Percentiles rank a stretch among this genome's conserved stretches.
phyloP scores from a whole-genome alignment of 2,113 vertebrate genomes.

The Otolemur garnettii region DNA sequence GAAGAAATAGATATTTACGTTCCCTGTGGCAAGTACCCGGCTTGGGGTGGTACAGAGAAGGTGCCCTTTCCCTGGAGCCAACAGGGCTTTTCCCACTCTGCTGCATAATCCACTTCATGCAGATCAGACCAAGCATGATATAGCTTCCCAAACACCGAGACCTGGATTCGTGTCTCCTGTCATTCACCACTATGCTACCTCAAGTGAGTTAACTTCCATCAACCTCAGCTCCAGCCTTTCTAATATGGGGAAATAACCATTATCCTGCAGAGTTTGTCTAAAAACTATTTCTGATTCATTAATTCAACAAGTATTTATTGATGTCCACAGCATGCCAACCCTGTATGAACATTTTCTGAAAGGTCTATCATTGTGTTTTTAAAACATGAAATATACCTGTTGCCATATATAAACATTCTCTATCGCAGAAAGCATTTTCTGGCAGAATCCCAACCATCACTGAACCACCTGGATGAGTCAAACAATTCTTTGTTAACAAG shows the following conservation, averaged over 20 bases:
- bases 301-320: neutral
- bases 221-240: neutral
- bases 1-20: neutral
- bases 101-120: neutral
- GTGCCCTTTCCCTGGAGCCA: neutral
- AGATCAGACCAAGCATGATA: neutral
- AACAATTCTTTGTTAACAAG: slow-evolving; percentile 18
- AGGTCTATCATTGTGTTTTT: neutral
- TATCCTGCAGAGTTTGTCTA: neutral
- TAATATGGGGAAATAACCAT: slow-evolving; percentile 19
- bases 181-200: neutral
- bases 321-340: neutral
- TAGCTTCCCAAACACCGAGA: neutral
- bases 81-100: neutral
- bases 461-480: neutral
- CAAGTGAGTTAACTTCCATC: neutral
- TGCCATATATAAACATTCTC: neutral
- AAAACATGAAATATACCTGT: neutral
- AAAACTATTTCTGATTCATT: slow-evolving; percentile 7
- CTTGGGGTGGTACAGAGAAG: neutral
- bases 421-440: slow-evolving; percentile 13
- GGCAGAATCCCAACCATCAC: neutral
- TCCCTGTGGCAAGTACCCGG: neutral
- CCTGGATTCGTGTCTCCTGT: neutral
- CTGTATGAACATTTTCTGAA: neutral